Base-by-base conservation (phyloP, 2,888 invertebrate species). In the Athalia cordata region DNA sequence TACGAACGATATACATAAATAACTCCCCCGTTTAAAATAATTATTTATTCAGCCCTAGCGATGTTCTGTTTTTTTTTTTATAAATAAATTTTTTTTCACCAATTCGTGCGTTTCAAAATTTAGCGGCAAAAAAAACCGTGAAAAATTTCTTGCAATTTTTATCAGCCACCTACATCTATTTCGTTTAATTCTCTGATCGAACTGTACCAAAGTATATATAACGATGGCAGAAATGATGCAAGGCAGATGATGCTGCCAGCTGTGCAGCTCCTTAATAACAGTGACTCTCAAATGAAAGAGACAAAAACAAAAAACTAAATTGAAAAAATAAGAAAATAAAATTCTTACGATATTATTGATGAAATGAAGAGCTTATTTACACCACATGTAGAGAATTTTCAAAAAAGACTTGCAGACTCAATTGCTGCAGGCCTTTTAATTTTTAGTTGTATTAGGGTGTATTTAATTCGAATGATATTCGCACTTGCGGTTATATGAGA, bases 231-330 rank as follows among this genome's bases (percentile, higher is more conserved):
- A 45, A 59, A 75, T 75, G 75, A 75, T 75, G 75, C 75, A 75
- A 75, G 75, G 75, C 75, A 75, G 75, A 75, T 75, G 75, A 75
- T 75, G 75, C 75, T 61, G 75, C 75, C 75, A 75, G 75, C 75
- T 75, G 75, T 75, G 62, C 75, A 75, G 62, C 62, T 75, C 75
- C 75, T 75, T 62, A 62, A 62, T 75, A 75, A 62, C 75, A 75
- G 75, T 62, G 75, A 52, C n/a, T 62, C 75, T 75, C 75, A 75
- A 62, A 3, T n/a, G 13, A 13, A 5, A 8, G 29, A 62, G 29
- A 29, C 2, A 29, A 29, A 62, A 55, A 55, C 3, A 4, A 9
- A n/a, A n/a, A n/a, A 29, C 29, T 29, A 29, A 29, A 2, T 29
- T 29, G 29, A 29, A 29, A 29, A 29, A 29, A 29, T n/a, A n/a